These are phyloP conservation scores for Arge pagana DNA, from an alignment of 2,888 invertebrate genomes.

Conservation along the genomic window DNA sequence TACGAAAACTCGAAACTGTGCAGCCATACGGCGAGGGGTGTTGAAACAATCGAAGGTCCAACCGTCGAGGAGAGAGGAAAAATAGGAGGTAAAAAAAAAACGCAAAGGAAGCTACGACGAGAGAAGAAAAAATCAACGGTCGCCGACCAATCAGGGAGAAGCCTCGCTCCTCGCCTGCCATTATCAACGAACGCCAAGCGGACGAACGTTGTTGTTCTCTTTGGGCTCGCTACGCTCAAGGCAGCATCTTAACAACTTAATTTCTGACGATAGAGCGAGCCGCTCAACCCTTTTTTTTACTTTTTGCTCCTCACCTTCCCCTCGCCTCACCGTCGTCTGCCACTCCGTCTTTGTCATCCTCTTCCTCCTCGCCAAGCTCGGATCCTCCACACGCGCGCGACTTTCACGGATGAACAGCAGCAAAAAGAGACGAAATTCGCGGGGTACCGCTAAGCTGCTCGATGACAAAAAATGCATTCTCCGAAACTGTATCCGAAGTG, in stretches of 20 bases:
- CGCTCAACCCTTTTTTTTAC: slow-evolving; percentile 19
- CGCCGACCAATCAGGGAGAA: too few species aligned
- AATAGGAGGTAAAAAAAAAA: too few species aligned
- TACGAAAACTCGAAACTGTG: too few species aligned
- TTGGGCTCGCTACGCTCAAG: slow-evolving; percentile 42
- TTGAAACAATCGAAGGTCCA: too few species aligned
- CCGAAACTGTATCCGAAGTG: too few species aligned
- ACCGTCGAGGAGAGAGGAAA: too few species aligned
- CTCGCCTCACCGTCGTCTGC: not conserved
- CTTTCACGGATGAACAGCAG: too few species aligned
- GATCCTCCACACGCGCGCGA: not conserved
- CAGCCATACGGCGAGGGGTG: too few species aligned
- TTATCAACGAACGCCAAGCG: slow-evolving; percentile 28
- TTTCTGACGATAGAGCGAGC: slow-evolving; percentile 44
- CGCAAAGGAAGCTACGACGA: too few species aligned
- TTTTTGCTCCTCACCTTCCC: slow-evolving; percentile 7
- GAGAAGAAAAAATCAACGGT: too few species aligned
- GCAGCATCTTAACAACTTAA: slow-evolving; percentile 51
- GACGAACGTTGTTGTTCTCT: slow-evolving; percentile 28
- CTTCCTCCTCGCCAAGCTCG: slow-evolving; percentile 6
- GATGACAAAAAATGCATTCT: not conserved
- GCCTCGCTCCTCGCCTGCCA: slow-evolving; percentile 35
- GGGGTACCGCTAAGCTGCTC: too few species aligned
- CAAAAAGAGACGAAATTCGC: too few species aligned
- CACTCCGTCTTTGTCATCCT: slow-evolving; percentile 1